A percentile compares a stretch with the other conserved stretches of the same genome.
These are phyloP conservation scores for Xerus rutilus DNA, from an alignment of 2,797 vertebrate genomes.

Conservation along the genomic window DNA sequence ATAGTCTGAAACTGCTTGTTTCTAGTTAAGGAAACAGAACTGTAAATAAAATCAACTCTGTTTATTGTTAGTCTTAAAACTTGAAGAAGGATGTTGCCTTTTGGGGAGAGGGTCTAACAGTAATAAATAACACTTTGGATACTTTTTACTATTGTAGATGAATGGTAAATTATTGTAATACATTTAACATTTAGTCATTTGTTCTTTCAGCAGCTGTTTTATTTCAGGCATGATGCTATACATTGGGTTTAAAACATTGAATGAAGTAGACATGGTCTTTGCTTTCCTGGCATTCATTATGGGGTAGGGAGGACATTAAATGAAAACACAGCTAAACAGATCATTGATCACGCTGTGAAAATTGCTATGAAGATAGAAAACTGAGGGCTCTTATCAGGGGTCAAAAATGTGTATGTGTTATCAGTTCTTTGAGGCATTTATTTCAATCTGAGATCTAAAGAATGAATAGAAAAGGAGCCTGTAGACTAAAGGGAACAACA, in stretches of 20 bases:
- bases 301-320: neutral
- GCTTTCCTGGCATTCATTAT: neutral
- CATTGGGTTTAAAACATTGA: neutral
- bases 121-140: neutral
- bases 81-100: neutral
- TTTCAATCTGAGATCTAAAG: neutral
- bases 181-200: neutral
- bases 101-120: neutral
- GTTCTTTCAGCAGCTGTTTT: neutral
- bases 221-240: neutral
- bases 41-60: neutral
- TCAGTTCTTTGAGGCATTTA: neutral
- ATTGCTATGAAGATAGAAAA: neutral
- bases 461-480: neutral
- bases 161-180: neutral
- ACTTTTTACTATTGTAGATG: neutral
- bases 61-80: neutral
- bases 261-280: neutral
- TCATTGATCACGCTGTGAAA: neutral
- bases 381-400: accelerated
- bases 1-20: neutral
- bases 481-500: neutral
- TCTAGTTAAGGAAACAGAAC: neutral
- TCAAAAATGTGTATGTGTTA: neutral
- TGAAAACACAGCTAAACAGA: neutral